Evolutionary conservation across 2,797 vertebrate species (phyloP), one percentile per base, ranked within the genome.

Genomic region (Hemitrygon akajei): DNA sequence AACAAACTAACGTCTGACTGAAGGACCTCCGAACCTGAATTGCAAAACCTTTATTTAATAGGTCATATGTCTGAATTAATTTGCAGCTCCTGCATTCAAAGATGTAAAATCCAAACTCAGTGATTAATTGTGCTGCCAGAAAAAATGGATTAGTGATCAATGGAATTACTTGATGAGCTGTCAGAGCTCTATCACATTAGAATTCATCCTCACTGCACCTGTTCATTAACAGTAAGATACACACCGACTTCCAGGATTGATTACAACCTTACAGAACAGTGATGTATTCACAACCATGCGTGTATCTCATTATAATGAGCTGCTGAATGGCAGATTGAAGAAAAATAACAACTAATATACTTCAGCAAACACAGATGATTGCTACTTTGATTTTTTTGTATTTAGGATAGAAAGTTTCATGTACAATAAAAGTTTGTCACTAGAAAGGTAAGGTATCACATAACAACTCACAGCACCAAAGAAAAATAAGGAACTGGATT

Each of bases 111-210:
- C 89, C 94, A 96, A 95, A 95, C 95, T 94, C 94, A 95, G 95
- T 96, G 95, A 97, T 96, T 96, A 96, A 97, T 96, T 96, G 97
- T 96, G 95, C 96, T 96, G 95, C 96, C 96, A 96, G 25, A 96
- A 96, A 94, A 96, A 96, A 96, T 95, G 95, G 97, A 98, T 97
- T 97, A 96, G 95, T 93, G 95, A 97, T 97, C 96, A 97, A 95
- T 95, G 95, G 96, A 97, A 97, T 94, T 96, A 96, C 95, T 95
- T 95, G 95, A 96, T 96, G 95, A 95, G 94, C 95, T 96, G 96
- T 96, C 96, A 96, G 95, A 97, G 95, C 95, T 95, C 95, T 94
- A 96, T 96, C 95, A 95, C 95, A 97, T 96, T 96, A 96, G 95
- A 96, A 97, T 96, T 95, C 95, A 95, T 96, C 94, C 95, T 96